Evolutionary conservation across 2,797 vertebrate species (phyloP), one percentile per base, ranked within the genome.

Genomic region (Huso huso): DNA sequence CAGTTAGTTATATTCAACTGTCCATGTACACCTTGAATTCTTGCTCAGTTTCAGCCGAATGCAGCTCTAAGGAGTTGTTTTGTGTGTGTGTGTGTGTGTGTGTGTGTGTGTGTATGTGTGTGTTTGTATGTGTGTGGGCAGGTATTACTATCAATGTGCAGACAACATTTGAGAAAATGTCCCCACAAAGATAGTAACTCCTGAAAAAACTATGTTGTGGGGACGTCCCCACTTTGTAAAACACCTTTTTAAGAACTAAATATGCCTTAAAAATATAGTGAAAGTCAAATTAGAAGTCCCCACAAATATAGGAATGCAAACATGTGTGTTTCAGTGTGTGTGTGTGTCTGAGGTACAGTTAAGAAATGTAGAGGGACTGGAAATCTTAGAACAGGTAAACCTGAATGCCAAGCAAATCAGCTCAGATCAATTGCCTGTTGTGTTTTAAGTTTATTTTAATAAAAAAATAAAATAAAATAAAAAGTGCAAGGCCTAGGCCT

Each of bases 401-500:
- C 68, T 48, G 23, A 66, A 68, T 70, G 65, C 61, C 61, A 71
- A 73, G 67, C 75, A 75, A 23, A 62, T 71, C 69, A 66, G 71
- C 70, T 71, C 66, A 64, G 70, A 23, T 68, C 60, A 70, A 66
- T 62, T 69, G 9, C 73, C 50, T 64, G 63, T 70, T 74, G 75
- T 63, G 61, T 71, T 77, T 74, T 64, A 73, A 69, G 71, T 64
- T 77, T 76, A 70, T 66, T 71, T 72, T 73, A 37, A 74, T 67
- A 48, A 75, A 77, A 72, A 74, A 75, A 66, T 68, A 63, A 73
- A 37, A 37, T 37, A 37, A 37, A 37, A 37, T 70, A 80, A 70
- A 78, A 75, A 78, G 73, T 74, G 70, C 74, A 79, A 86, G 79
- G 81, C 84, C 81, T 78, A 69, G 61, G 69, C 65, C 78, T 73